Evolutionary conservation across 2,113 vertebrate genomes (phyloP).

Genomic region (Sitta europaea): DNA sequence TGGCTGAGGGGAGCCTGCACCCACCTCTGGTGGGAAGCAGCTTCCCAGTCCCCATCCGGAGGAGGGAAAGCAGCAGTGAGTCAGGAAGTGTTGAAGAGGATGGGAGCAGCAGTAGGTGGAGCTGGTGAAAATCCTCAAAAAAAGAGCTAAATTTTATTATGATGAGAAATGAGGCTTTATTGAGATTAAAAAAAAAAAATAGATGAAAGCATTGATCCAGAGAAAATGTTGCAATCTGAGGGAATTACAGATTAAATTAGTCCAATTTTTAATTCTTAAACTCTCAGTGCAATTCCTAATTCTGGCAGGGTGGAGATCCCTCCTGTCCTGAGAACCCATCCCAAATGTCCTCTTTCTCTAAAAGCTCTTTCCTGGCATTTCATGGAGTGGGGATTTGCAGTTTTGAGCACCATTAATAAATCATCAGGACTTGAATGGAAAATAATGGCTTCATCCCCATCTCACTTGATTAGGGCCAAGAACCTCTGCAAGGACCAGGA

Average conservation of each 20-base stretch:
- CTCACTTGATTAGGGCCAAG: background rate
- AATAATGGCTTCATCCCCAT: background rate
- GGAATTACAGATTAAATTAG: background rate
- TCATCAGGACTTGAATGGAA: background rate
- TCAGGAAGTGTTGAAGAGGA: background rate
- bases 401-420: background rate
- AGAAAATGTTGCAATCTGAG: background rate
- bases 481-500: background rate
- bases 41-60: background rate
- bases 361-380: background rate
- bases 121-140: background rate
- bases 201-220: background rate
- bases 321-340: background rate
- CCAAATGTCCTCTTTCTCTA: background rate
- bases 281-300: background rate
- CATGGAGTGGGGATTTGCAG: background rate
- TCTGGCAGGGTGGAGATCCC: background rate
- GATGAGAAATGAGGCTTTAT: background rate
- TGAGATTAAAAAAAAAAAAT: background rate
- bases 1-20: background rate
- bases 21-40: background rate
- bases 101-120: slow-evolving; percentile 1
- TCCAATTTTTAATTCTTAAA: background rate
- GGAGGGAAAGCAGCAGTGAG: background rate
- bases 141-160: background rate